Evolutionary conservation across 2,888 invertebrate genomes (phyloP).

Genomic region (Protonemura montana): DNA sequence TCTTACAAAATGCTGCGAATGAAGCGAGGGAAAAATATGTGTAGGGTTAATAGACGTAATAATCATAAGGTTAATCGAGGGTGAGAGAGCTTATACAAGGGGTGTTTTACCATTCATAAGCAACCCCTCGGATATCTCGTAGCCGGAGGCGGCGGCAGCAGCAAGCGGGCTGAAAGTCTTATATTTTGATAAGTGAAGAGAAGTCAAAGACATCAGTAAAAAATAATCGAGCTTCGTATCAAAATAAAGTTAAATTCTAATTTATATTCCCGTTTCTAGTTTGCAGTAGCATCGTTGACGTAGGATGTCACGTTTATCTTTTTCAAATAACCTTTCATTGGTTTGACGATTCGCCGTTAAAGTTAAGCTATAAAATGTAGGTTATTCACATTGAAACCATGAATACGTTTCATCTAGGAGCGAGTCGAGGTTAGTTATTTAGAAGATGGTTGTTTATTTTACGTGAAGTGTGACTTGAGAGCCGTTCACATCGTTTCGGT

Average conservation of each 20-base stretch:
- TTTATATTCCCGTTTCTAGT: slow-evolving; percentile 28
- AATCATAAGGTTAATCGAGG: slow-evolving; percentile 33
- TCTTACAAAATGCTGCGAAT: background rate
- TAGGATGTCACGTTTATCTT: background rate
- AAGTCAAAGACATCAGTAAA: background rate
- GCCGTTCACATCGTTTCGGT: background rate
- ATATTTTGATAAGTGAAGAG: slow-evolving; percentile 14
- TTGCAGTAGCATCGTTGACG: background rate
- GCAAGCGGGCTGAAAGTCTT: background rate
- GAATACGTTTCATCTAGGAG: background rate
- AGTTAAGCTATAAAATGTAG: slow-evolving; percentile 28
- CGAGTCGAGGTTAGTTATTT: background rate
- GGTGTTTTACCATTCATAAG: slow-evolving; percentile 9
- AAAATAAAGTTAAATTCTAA: slow-evolving; percentile 9
- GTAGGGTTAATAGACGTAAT: slow-evolving; percentile 15
- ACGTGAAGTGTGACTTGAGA: background rate
- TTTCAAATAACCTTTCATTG: slow-evolving; percentile 16
- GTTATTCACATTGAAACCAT: slow-evolving; percentile 1
- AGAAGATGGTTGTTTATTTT: background rate
- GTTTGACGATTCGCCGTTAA: slow-evolving; percentile 20
- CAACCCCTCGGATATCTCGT: background rate
- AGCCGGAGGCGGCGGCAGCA: background rate
- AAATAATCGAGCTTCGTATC: background rate
- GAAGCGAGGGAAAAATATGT: background rate
- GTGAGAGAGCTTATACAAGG: slow-evolving; percentile 9